Base-by-base conservation (phyloP, 2,888 invertebrate species). In the Agapetus fuscipes region DNA sequence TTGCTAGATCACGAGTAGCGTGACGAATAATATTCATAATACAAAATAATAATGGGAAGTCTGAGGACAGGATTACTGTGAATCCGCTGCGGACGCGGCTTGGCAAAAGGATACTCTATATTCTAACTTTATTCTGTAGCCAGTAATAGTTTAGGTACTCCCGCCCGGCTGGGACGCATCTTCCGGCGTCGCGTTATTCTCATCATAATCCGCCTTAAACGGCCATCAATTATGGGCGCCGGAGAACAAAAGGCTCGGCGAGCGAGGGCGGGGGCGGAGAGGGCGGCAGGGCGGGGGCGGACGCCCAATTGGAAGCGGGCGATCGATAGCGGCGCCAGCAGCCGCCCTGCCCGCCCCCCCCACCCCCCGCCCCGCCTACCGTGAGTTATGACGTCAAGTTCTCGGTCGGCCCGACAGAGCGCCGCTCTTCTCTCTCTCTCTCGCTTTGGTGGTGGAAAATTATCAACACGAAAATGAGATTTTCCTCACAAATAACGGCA, bases 201-300 rank as follows among this genome's bases (percentile, higher is more conserved):
- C 20, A 20, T 37, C 37, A 17, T 39, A 45, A 42, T 42, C 39
- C 37, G 16, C 37, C 37, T 42, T 45, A 45, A 41, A 42, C 39
- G 45, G 39, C 42, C 42, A 42, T 45, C 45, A 45, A 45, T 45
- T 42, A 42, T 7, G 30, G 30, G 17, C 20, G 34, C 34, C 25
- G 28, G 12, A 17, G 37, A 25, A 30, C 16, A 25, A 24, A 29
- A 17, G 34, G 11, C 12, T 20, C 3, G 28, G 11, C 13, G 39
- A 12, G 20, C 7, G 33, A 12, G 20, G 12, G 34, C 17, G 56
- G 59, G 61, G 58, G 64, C 60, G 62, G 59, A 62, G 62, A 59
- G 61, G 57, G 60, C 55, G 63, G 66, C 64, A 63, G 61, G 31
- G 61, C 61, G 59, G 62, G 57, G 59, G 62, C 64, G 64, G 62